Evolutionary conservation across 2,888 invertebrate genomes (phyloP), one percentile per base, ranked within the genome.

Genomic region (Hemaris fuciformis): DNA sequence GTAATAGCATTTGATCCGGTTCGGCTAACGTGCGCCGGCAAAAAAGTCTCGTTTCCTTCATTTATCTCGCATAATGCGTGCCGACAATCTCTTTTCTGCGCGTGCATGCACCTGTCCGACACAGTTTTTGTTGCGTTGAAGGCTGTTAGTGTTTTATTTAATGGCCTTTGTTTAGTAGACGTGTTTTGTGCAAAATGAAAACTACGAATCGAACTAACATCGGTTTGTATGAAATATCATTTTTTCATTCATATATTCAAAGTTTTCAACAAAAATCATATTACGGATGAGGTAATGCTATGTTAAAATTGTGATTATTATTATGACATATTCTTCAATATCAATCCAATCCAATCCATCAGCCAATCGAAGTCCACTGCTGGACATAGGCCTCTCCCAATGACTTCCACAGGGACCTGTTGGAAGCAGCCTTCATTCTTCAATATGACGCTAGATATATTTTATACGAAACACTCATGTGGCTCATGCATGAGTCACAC

Each of bases 1-100:
- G 48, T n/a, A 53, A 42, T 59, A 53, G 27, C 53, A 53, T 53
- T 53, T 53, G 53, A 53, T 53, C 53, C 53, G 53, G 31, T 27
- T 53, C 18, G 53, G 27, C 53, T 53, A 53, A 53, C 18, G 18
- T 53, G 53, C 53, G 46, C 23, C 53, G 31, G 18, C 53, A 53
- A 53, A 53, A 53, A 53, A 53, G 31, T 27, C 25, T 48, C 48
- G 31, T 53, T 53, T 53, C 53, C 53, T 53, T 53, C 27, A 53
- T 53, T 53, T 53, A 53, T 53, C 27, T 53, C 53, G 27, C 27
- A 18, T 53, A 20, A 53, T 53, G 53, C 53, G 53, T 53, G 53
- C 53, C 27, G 27, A 53, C 53, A 53, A 53, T 53, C 53, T 53
- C 53, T 53, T 53, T 46, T 27, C 53, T 53, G 53, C 53, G 31